Evolutionary conservation across 2,797 vertebrate species (phyloP), one percentile per base, ranked within the genome.

Genomic region (Sciurus vulgaris): DNA sequence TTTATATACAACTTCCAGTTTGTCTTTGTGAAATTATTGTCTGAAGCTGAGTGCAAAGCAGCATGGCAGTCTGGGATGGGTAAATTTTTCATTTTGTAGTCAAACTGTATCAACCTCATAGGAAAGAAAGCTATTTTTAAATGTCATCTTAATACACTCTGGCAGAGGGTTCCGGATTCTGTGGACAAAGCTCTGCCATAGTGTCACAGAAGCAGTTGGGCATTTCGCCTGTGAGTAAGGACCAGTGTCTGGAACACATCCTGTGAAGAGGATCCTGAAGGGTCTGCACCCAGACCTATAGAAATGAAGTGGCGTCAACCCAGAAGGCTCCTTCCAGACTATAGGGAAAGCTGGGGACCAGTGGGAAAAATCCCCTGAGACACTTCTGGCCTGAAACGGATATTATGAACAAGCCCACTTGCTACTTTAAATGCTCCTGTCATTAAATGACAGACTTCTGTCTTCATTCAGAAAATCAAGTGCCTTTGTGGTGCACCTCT

Each of bases 61-160:
- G 47, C 33, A 70, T 61, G 17, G 74, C 30, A 95, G 47, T 59
- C 65, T 84, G 44, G n/a, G 72, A 41, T 61, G 87, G 59, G 11
- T 95, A 65, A 88, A 93, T 92, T 74, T 92, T 88, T 94, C 51
- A 69, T 86, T 83, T 93, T 88, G 61, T 51, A 79, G 90, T 90
- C 63, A 78, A 88, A 47, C n/a, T 85, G 8, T 51, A 28, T 94
- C 77, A 69, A 79, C 87, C 51, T 81, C 44, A 69, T 47, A 63
- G 92, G 92, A 84, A 56, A 90, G 51, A 69, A 92, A 92, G 69
- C 74, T 92, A 79, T 89, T 86, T 90, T 72, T 94, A 95, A 93
- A 35, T 70, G 9, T 59, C 89, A 86, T 51, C 69, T 22, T 67
- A 79, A 30, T 78, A 33, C 28, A 24, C 1, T 69, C 30, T 72